Evolutionary conservation across 2,113 vertebrate genomes (phyloP), one percentile per base, ranked within the genome.

Genomic region (Corythornis madagascariensis): DNA sequence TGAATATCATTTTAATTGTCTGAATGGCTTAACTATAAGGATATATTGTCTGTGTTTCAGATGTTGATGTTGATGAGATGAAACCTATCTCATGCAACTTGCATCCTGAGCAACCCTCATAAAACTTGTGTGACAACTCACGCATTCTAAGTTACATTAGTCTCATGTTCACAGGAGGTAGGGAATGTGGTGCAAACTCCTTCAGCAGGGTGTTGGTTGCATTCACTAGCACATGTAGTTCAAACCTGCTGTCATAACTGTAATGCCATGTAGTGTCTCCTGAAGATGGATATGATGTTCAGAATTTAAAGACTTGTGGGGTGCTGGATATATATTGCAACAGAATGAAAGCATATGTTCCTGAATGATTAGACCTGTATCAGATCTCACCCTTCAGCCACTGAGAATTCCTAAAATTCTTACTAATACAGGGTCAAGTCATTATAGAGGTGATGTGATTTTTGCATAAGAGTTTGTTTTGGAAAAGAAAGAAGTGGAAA

Each of bases 401-500:
- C 29, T 69, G n/a, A 89, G 84, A 85, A 83, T 56, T 93, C 69
- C 43, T 77, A 61, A 60, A 86, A 52, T 35, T 43, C 16, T 67
- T 64, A 53, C 11, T 45, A 67, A n/a, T 55, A 56, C 7, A 53
- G 19, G 14, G 7, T 72, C 26, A 35, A 42, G 10, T 43, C 29
- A 29, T 92, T 67, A 33, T 4, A 31, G 29, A 38, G 10, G 35
- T 79, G 69, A 69, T 55, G 18, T n/a, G 38, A 86, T 71, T 89
- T 89, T 80, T 89, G 29, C n/a, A 48, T 38, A 57, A 70, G 56
- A 10, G 28, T 80, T 95, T 85, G 38, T 76, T 95, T 86, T 91
- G 75, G 85, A 83, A 88, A 70, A 80, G n/a, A 26, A 86, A 86
- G n/a, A 79, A 76, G 31, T 21, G 22, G 45, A 76, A 33, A 77